Evolutionary conservation across 2,888 invertebrate species (phyloP), one percentile per base, ranked within the genome.

Genomic region (Nemotelus nigrinus): DNA sequence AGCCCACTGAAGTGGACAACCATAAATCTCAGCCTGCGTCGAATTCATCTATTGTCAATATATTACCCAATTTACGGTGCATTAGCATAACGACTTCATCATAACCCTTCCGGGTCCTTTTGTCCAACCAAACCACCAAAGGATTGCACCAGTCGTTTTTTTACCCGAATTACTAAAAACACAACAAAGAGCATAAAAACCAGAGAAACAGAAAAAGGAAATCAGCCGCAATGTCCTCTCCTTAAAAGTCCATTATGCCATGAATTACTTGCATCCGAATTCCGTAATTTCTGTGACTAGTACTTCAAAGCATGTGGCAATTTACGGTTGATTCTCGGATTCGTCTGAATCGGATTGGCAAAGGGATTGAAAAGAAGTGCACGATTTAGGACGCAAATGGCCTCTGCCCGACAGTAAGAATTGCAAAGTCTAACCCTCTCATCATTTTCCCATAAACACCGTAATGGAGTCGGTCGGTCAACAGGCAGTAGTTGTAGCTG

Each of bases 61-160:
- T 74, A 74, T 60, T 74, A 63, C 63, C 74, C 60, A 63, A 60
- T 74, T 74, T 74, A 63, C 74, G 65, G 53, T 76, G 65, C 65
- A 65, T 76, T 76, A 64, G 65, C 63, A 53, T 65, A 76, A 76
- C 64, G 76, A 76, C 76, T 65, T 76, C 53, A 65, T 76, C 55
- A 65, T 47, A 74, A 57, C 74, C 63, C 43, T 53, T 60, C 39
- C 25, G 7, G 60, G 44, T 39, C 10, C 53, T 7, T 55, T 70
- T 70, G 53, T 47, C 70, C 70, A 53, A n/a, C 25, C 8, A 10
- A 55, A 67, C 60, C 70, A 43, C 55, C n/a, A 55, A 41, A 70
- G 67, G 44, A n/a, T 43, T 70, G 55, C 7, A 6, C 25, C 60
- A 50, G n/a, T 48, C 44, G 10, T 44, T 63, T n/a, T 25, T 47